These are phyloP conservation scores for Thamnophis elegans DNA, from an alignment of 2,797 vertebrate genomes.

Conservation along the genomic window DNA sequence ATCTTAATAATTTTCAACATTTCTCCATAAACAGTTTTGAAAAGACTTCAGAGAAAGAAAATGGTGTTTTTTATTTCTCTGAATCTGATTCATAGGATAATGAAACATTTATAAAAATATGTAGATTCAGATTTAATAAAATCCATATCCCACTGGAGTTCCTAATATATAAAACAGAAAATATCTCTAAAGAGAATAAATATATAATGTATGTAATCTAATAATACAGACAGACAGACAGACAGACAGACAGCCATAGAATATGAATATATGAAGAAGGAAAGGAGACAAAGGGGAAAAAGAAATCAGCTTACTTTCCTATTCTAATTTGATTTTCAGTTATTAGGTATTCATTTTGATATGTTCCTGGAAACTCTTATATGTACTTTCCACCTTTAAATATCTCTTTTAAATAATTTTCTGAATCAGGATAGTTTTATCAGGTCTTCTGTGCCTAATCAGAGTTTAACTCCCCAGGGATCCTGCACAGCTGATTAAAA, in stretches of 20 bases:
- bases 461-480: background rate
- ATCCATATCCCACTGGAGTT: background rate
- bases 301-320: background rate
- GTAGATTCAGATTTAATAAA: background rate
- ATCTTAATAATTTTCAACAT: background rate
- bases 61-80: background rate
- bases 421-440: background rate
- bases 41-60: background rate
- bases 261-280: no score
- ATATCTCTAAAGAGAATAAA: background rate
- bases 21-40: background rate
- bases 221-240: no score
- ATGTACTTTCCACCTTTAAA: background rate
- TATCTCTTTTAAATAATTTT: background rate
- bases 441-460: background rate
- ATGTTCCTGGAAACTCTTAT: background rate
- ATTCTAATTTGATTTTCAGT: background rate
- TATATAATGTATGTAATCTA: background rate
- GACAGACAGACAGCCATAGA: background rate
- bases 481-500: background rate
- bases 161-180: background rate
- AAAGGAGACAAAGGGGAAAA: background rate
- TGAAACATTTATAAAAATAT: background rate
- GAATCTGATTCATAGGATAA: background rate
- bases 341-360: background rate